These are phyloP conservation scores for Plotosus lineatus DNA, from an alignment of 2,113 vertebrate genomes.

Conservation along the genomic window DNA sequence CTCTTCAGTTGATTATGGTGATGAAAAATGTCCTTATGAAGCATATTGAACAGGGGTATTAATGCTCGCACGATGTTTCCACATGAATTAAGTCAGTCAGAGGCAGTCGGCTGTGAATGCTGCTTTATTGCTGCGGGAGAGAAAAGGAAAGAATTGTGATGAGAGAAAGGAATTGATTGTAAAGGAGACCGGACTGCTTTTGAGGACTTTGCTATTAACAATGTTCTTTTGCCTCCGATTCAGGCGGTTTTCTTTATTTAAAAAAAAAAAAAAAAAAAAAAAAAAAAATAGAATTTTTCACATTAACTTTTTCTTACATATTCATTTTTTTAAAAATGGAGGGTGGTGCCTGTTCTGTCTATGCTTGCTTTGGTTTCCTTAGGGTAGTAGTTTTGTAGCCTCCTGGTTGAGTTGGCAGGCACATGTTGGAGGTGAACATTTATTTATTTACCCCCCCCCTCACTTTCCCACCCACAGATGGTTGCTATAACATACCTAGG, in stretches of 20 bases:
- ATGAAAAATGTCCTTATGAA: conserved; percentile 51
- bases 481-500: not conserved
- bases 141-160: not conserved
- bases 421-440: not conserved
- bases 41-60: conserved; percentile 30
- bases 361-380: too few species aligned
- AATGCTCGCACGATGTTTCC: conserved; percentile 28
- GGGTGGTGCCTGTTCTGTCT: too few species aligned
- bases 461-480: too few species aligned
- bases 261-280: not conserved
- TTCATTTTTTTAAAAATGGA: too few species aligned
- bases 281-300: not conserved
- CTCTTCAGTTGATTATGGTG: conserved; percentile 48
- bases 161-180: not conserved
- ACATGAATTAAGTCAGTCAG: conserved; percentile 44
- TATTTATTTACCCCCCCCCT: not conserved
- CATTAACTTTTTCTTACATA: too few species aligned
- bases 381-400: not conserved
- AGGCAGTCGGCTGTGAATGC: conserved; percentile 40
- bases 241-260: not conserved
- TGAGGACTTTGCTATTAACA: not conserved
- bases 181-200: not conserved
- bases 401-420: too few species aligned
- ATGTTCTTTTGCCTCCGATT: not conserved
- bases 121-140: conserved; percentile 35